These are phyloP conservation scores for Chloebia gouldiae DNA, from an alignment of 2,113 vertebrate species.

Conservation along the genomic window DNA sequence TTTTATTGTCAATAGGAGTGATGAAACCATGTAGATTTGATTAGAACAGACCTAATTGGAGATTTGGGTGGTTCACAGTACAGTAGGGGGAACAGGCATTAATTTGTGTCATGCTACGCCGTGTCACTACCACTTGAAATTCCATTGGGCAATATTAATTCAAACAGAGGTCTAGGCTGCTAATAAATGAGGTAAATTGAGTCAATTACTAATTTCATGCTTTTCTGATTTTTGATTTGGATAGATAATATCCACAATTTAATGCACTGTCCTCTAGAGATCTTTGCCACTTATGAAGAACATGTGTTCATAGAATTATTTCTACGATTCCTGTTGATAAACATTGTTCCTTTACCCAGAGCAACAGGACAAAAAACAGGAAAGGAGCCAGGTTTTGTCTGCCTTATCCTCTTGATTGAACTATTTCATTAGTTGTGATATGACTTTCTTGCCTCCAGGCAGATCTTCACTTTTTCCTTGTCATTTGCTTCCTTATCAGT, in stretches of 20 bases:
- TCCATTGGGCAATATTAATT: slow-evolving; percentile 86
- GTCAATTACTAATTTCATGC: slow-evolving; percentile 86
- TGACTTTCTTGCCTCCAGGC: slow-evolving; percentile 15
- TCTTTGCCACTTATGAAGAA: slow-evolving; percentile 67
- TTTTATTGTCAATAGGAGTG: slow-evolving; percentile 62
- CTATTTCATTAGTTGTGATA: slow-evolving; percentile 33
- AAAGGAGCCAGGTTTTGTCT: neutral
- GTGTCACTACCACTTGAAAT: slow-evolving; percentile 77
- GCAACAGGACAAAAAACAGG: neutral
- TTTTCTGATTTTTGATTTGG: slow-evolving; percentile 76
- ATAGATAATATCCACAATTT: slow-evolving; percentile 73
- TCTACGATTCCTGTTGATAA: slow-evolving; percentile 49
- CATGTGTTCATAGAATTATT: slow-evolving; percentile 64
- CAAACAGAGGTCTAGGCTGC: slow-evolving; percentile 84
- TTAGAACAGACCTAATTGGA: slow-evolving; percentile 67
- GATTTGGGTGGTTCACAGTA: slow-evolving; percentile 47
- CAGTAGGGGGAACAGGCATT: slow-evolving; percentile 37
- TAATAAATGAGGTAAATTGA: slow-evolving; percentile 94
- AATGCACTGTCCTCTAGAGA: slow-evolving; percentile 72
- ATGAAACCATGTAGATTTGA: slow-evolving; percentile 68
- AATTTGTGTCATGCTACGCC: slow-evolving; percentile 72
- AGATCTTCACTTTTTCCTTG: slow-evolving; percentile 9
- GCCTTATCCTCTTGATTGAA: slow-evolving; percentile 36
- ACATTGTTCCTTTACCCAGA: neutral
- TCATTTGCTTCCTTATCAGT: slow-evolving; percentile 3